phyloP scores from a whole-genome alignment of 64 coral and sea anemone species.

The Actinia equina region DNA sequence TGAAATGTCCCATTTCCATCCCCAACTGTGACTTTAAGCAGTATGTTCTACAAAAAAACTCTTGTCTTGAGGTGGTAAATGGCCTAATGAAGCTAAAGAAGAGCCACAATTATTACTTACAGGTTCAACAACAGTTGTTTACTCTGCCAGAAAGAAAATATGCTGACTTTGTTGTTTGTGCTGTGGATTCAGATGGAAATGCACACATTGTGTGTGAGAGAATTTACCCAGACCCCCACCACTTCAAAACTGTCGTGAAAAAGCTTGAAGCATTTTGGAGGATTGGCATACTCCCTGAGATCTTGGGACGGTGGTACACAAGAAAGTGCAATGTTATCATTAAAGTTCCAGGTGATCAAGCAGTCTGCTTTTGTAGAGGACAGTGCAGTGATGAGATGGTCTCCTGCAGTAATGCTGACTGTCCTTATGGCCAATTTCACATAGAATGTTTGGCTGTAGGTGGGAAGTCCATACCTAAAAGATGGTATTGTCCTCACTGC shows the following conservation, averaged over 20 bases:
- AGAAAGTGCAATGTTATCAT: conserved; percentile 20
- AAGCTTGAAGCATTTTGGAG: conserved; percentile 40
- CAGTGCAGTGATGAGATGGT: too few species aligned
- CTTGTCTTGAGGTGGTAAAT: conserved; percentile 59
- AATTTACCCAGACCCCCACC: conserved; percentile 19
- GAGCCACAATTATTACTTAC: conserved; percentile 37
- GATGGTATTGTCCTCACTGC: too few species aligned
- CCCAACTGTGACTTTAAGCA: conserved; percentile 62
- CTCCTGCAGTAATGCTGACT: too few species aligned
- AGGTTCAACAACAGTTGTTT: conserved; percentile 56
- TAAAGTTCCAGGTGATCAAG: too few species aligned
- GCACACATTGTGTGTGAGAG: conserved; percentile 10
- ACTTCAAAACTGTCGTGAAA: neutral
- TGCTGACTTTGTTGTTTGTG: conserved; percentile 35
- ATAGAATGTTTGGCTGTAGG: too few species aligned
- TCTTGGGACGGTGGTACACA: conserved; percentile 37
- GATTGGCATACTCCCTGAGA: conserved; percentile 36
- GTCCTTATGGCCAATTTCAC: too few species aligned
- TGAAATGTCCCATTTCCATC: conserved; percentile 53
- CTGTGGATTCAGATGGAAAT: neutral
- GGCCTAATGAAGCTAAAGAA: conserved; percentile 39
- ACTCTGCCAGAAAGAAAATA: conserved; percentile 2
- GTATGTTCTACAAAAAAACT: conserved; percentile 13
- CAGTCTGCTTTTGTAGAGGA: too few species aligned
- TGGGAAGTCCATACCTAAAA: too few species aligned